Conservation (phyloP, 2,113 vertebrate species). For the Percina caprodes region DNA sequence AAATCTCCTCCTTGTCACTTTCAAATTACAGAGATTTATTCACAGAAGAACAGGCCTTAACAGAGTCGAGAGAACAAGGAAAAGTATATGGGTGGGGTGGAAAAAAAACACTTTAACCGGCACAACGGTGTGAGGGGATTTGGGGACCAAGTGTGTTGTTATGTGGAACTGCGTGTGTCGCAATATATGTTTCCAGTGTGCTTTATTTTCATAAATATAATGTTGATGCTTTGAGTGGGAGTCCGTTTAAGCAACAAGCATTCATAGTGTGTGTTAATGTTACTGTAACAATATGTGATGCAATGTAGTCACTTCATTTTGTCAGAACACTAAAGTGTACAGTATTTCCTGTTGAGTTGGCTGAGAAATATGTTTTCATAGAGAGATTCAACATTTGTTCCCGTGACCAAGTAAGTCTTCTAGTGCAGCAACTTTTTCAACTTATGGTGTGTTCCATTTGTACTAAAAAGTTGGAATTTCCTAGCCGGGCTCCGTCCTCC, state of each 20-base stretch:
- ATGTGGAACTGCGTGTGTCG: constrained; percentile 20
- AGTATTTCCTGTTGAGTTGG: not conserved
- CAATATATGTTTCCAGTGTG: constrained; percentile 18
- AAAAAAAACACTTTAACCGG: constrained; percentile 78
- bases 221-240: constrained; percentile 36
- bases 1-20: constrained; percentile 89
- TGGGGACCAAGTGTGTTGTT: constrained; percentile 17
- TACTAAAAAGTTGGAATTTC: too few species aligned
- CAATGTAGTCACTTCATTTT: constrained; percentile 4
- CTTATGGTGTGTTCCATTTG: too few species aligned
- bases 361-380: not conserved
- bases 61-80: constrained; percentile 57
- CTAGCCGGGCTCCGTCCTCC: too few species aligned
- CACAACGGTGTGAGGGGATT: constrained; percentile 81
- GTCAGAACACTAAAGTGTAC: not conserved
- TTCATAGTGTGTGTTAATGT: constrained; percentile 16
- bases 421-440: too few species aligned
- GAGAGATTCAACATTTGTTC: not conserved
- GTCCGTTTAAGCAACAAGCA: not conserved
- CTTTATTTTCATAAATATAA: constrained; percentile 40
- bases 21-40: constrained; percentile 93
- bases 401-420: too few species aligned
- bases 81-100: constrained; percentile 10
- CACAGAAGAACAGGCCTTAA: constrained; percentile 85
- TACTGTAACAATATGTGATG: not conserved